Evolutionary conservation across 2,888 invertebrate genomes (phyloP), one percentile per base, ranked within the genome.

Genomic region (Thysanoteuthis rhombus): DNA sequence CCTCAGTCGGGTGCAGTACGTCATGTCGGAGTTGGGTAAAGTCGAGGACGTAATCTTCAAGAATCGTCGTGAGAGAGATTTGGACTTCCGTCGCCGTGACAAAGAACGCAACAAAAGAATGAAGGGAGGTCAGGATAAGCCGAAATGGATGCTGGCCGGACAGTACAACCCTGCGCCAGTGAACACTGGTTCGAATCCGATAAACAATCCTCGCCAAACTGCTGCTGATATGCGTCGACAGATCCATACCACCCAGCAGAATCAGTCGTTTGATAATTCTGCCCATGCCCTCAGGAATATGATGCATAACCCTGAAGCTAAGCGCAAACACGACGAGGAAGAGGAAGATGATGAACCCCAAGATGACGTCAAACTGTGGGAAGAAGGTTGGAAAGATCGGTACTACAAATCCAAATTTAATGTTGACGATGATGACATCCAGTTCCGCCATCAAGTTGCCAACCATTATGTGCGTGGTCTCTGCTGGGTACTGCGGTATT

Each of bases 1-100:
- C 97, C 97, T 99, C 94, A 98, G 98, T 95, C 98, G 99, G 91
- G 99, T 99, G 19, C 99, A 99, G 97, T 97, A 99, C 95, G 99
- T 99, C 93, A 98, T 99, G 98, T 98, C 98, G 95, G 99, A 99
- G 96, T 97, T 99, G 93, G 99, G 99, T 0, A 98, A 98, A 96
- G 98, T 98, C 52, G 99, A 99, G 97, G 99, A 99, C 97, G 98
- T 99, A 97, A 99, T 99, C 96, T 99, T 99, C 97, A 98, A 98
- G 97, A 98, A 98, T 93, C 97, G 99, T 40, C 99, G 99, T 97
- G 98, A 98, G 96, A 98, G 98, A 95, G 99, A 99, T 92, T 93
- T 98, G 94, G 98, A 98, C 95, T 99, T 98, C 97, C 98, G 98
- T 96, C 95, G 95, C 92, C 95, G 96, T 94, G 96, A 97, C 32